Percentiles rank a stretch among this genome's conserved stretches.
Conservation (phyloP, 2,888 invertebrate genomes). For the Lydus trimaculatus region DNA sequence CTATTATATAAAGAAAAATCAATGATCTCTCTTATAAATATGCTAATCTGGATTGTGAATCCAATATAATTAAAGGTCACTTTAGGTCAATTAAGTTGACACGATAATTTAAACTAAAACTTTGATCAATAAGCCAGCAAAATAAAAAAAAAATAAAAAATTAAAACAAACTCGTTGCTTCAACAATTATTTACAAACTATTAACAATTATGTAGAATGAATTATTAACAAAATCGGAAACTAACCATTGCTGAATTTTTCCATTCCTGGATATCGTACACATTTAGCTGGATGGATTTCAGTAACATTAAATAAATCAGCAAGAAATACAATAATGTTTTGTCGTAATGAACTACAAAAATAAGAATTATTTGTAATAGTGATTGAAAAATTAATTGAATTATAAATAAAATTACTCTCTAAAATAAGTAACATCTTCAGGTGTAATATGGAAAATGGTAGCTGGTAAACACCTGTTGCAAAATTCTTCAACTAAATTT, state of each 20-base stretch:
- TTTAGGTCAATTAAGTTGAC: slow-evolving; percentile 22
- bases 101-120: no score
- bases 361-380: background rate
- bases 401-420: slow-evolving; percentile 69
- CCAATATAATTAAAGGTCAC: slow-evolving; percentile 40
- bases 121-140: slow-evolving; percentile 20
- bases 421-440: slow-evolving; percentile 95
- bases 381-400: background rate
- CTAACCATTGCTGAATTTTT: slow-evolving; percentile 61
- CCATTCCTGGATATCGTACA: slow-evolving; percentile 82
- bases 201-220: background rate
- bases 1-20: slow-evolving; percentile 18
- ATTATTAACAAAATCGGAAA: slow-evolving; percentile 25
- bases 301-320: slow-evolving; percentile 92
- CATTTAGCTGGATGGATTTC: slow-evolving; percentile 93
- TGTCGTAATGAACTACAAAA: slow-evolving; percentile 82
- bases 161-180: slow-evolving; percentile 14
- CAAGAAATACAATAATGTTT: slow-evolving; percentile 89
- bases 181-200: slow-evolving; percentile 15
- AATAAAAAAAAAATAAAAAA: slow-evolving; percentile 15
- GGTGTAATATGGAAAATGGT: slow-evolving; percentile 92
- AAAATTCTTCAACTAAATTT: slow-evolving; percentile 87
- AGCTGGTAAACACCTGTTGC: slow-evolving; percentile 82
- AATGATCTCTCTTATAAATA: slow-evolving; percentile 19
- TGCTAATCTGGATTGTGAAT: slow-evolving; percentile 36